A percentile compares a stretch with the other conserved stretches of the same genome.
phyloP scores from a whole-genome alignment of 2,797 vertebrate species.

The Sebastes ruberrimus region DNA sequence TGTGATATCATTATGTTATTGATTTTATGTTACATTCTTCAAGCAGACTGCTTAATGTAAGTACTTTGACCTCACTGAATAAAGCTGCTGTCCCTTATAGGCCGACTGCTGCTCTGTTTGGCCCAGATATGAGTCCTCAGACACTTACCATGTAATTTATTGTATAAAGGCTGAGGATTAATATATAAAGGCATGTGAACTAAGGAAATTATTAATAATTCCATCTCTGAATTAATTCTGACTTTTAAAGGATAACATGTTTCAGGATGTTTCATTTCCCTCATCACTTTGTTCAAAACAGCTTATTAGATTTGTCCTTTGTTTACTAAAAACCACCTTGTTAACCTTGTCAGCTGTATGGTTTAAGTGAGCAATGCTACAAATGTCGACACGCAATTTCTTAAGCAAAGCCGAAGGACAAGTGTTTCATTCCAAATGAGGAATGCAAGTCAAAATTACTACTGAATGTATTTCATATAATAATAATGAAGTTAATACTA shows the following conservation, averaged over 20 bases:
- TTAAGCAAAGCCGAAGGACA: not conserved
- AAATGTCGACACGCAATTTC: not conserved
- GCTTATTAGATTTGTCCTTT: constrained; percentile 13
- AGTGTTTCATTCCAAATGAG: not conserved
- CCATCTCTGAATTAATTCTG: not conserved
- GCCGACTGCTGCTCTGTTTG: not conserved
- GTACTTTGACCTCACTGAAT: not conserved
- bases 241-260: not conserved
- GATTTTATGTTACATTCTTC: not conserved
- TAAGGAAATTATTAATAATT: not conserved
- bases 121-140: not conserved
- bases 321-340: constrained; percentile 2
- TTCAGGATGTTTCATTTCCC: not conserved
- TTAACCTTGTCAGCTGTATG: constrained; percentile 2
- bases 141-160: not conserved
- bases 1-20: too few species aligned
- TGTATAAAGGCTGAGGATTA: not conserved
- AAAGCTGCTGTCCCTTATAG: not conserved
- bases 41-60: not conserved
- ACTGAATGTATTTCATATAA: not conserved
- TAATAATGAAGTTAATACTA: not conserved
- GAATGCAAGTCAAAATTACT: not conserved
- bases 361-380: constrained; percentile 5
- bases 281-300: constrained; percentile 1
- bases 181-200: not conserved